A percentile compares a stretch with the other conserved stretches of the same genome.
Evolutionary conservation across 2,888 invertebrate species (phyloP).

Genomic region (Gastracanthus pulcherrimus): DNA sequence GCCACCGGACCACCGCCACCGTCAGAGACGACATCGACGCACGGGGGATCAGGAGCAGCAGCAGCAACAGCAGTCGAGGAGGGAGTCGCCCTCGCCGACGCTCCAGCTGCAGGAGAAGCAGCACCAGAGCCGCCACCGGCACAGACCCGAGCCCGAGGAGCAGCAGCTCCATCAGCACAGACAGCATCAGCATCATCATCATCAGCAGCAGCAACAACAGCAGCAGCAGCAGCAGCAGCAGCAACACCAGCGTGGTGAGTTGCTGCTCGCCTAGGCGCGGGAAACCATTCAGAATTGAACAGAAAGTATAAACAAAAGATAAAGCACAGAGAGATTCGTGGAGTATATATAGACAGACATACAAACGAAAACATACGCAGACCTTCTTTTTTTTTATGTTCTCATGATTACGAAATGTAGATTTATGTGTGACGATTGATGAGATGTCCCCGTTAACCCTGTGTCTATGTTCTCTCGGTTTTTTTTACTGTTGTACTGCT

Average conservation of each 20-base stretch:
- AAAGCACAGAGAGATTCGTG: not conserved
- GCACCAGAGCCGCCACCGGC: constrained; percentile 70
- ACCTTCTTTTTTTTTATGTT: not conserved
- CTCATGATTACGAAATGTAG: too few relatives aligned
- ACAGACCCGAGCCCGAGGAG: constrained; percentile 74
- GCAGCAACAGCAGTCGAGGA: constrained; percentile 9
- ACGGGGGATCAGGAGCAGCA: constrained; percentile 41
- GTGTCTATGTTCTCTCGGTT: not conserved
- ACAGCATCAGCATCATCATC: constrained; percentile 61
- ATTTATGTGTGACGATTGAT: too few relatives aligned
- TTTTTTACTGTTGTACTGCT: constrained; percentile 1
- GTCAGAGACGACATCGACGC: constrained; percentile 39
- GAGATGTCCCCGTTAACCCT: too few relatives aligned
- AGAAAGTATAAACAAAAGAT: not conserved
- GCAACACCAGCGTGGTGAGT: constrained; percentile 78
- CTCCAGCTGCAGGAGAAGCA: constrained; percentile 55
- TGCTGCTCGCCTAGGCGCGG: constrained; percentile 79
- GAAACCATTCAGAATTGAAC: too few relatives aligned
- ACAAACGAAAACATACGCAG: not conserved
- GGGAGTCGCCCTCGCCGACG: not conserved
- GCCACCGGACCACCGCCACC: constrained; percentile 20
- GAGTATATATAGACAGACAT: not conserved
- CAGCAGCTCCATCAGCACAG: constrained; percentile 68
- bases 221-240: constrained; percentile 76
- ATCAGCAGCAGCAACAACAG: constrained; percentile 77